These are phyloP conservation scores for Paratilapia polleni DNA, from an alignment of 2,113 vertebrate genomes.

Conservation along the genomic window DNA sequence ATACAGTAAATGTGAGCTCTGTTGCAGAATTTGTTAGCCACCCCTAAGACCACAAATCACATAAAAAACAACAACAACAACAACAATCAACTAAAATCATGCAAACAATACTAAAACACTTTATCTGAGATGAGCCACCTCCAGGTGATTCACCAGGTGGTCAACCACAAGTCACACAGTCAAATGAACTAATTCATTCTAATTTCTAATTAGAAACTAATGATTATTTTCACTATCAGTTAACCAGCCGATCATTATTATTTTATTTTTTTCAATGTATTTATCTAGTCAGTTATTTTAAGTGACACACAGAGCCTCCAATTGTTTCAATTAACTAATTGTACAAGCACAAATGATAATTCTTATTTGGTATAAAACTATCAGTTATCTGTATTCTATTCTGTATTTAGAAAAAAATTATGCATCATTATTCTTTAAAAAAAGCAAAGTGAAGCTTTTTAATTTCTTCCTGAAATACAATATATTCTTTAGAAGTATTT, in stretches of 20 bases:
- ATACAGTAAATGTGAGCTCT: neutral
- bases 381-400: neutral
- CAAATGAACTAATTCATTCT: neutral
- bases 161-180: neutral
- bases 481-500: neutral
- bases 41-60: neutral
- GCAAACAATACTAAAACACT: neutral
- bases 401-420: neutral
- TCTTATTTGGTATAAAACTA: neutral
- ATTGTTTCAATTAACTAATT: too few species aligned
- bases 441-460: neutral
- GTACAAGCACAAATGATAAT: neutral
- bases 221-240: neutral
- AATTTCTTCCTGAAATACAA: neutral
- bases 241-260: neutral
- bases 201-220: neutral
- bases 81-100: neutral
- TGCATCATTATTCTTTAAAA: neutral
- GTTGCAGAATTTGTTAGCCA: neutral
- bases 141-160: neutral
- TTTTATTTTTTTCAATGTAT: neutral
- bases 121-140: neutral
- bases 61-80: neutral
- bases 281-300: neutral
- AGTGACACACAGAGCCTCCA: neutral